Conservation (phyloP, 2,797 vertebrate species). For the Pipistrellus pipistrellus region DNA sequence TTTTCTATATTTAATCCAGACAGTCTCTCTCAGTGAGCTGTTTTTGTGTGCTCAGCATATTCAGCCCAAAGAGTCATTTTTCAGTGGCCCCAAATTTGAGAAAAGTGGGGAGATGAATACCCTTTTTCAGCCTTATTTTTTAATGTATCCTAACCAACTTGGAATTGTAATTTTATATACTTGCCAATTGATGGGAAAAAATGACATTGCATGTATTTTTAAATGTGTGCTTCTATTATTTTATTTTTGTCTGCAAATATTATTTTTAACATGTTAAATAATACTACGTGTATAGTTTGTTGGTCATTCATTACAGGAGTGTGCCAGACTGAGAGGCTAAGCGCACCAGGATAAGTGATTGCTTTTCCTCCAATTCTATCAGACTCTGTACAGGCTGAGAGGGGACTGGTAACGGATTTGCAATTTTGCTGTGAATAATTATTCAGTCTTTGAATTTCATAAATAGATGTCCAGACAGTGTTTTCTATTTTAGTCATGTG, state of each 20-base stretch:
- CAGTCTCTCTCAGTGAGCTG: not conserved
- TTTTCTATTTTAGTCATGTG: not conserved
- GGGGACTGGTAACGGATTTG: not conserved
- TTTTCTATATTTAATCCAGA: not conserved
- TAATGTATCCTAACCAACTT: not conserved
- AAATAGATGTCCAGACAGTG: not conserved
- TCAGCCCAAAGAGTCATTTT: not conserved
- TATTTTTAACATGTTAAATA: not conserved
- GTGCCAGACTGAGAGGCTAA: not conserved
- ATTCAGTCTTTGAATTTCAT: not conserved
- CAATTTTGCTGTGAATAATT: not conserved
- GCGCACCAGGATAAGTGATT: fast-evolving
- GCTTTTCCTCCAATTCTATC: not conserved
- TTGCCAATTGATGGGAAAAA: not conserved
- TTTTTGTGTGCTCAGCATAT: not conserved
- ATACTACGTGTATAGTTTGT: not conserved
- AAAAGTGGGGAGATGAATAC: not conserved
- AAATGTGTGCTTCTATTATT: not conserved
- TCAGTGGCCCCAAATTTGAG: not conserved
- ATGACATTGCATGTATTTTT: not conserved
- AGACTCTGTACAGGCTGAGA: fast-evolving
- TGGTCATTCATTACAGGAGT: fast-evolving
- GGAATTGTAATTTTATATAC: not conserved
- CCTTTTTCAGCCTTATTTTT: not conserved
- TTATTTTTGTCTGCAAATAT: not conserved